Base-by-base conservation (phyloP, 2,888 invertebrate genomes). In the Parthenolecanium corni region DNA sequence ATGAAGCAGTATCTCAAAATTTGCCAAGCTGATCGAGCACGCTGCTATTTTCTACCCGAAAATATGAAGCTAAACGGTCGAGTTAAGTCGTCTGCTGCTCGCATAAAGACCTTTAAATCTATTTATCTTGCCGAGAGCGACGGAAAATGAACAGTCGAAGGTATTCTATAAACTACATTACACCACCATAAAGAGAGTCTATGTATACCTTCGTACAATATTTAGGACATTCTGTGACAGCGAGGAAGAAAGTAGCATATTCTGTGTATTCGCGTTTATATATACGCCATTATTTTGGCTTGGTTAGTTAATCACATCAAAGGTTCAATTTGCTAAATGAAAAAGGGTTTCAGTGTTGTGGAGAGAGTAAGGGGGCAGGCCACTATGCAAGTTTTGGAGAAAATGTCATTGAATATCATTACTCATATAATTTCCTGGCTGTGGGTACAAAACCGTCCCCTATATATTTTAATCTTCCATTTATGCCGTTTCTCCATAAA, bases 361-460 rank as follows among this genome's bases (percentile, higher is more conserved):
- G n/a, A n/a, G n/a, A n/a, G n/a, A n/a, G n/a, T n/a, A n/a, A n/a
- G n/a, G n/a, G n/a, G n/a, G n/a, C n/a, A n/a, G n/a, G n/a, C n/a
- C n/a, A n/a, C n/a, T n/a, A n/a, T n/a, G n/a, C n/a, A n/a, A n/a
- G n/a, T n/a, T n/a, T n/a, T n/a, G n/a, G 40, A 23, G 40, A 40
- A 53, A 53, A 53, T 53, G 57, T 57, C 57, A 31, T 44, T n/a
- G 57, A 57, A 57, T 46, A 57, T 57, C 57, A 57, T 57, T 57
- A 57, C 57, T 57, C 57, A 57, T 57, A 57, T 31, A 57, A 46
- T 57, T 57, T 46, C 57, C 57, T 24, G 18, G 46, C 9, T 14
- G 46, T 16, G 57, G 31, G 42, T 14, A n/a, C n/a, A n/a, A n/a
- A n/a, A 44, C 40, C 57, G 44, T 24, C 44, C 36, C 9, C 31